These are phyloP conservation scores for Pedicia rivosa DNA, from an alignment of 2,888 invertebrate species.

Conservation along the genomic window DNA sequence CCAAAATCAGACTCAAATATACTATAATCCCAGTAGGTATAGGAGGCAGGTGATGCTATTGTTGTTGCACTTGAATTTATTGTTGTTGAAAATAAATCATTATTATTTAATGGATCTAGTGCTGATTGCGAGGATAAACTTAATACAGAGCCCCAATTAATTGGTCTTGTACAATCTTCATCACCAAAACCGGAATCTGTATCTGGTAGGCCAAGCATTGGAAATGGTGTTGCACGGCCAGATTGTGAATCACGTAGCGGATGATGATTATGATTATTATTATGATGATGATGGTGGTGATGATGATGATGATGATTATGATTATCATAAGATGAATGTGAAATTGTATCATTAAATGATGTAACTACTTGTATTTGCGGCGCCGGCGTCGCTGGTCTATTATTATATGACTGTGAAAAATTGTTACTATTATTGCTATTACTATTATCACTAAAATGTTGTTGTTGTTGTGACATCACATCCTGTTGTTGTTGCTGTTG, in stretches of 20 bases:
- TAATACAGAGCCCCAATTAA: constrained; percentile 84
- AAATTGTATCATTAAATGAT: constrained; percentile 8
- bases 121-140: constrained; percentile 76
- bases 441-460: not conserved
- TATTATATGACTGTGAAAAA: constrained; percentile 5
- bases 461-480: constrained; percentile 19
- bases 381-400: constrained; percentile 9
- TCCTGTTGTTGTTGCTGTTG: constrained; percentile 15
- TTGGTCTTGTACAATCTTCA: constrained; percentile 56
- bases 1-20: constrained; percentile 34
- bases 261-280: constrained; percentile 19
- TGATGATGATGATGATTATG: constrained; percentile 13
- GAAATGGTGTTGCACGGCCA: constrained; percentile 57
- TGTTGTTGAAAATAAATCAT: constrained; percentile 44
- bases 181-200: constrained; percentile 64
- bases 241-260: constrained; percentile 31
- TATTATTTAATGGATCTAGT: constrained; percentile 64
- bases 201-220: constrained; percentile 33
- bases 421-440: constrained; percentile 8
- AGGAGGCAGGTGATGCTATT: constrained; percentile 13
- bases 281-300: constrained; percentile 6
- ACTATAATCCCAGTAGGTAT: constrained; percentile 25
- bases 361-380: constrained; percentile 16
- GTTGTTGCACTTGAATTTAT: constrained; percentile 15
- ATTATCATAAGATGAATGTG: constrained; percentile 6